Evolutionary conservation across 1,140 invertebrate species (phyloP).

Genomic region (Nymphalis io): DNA sequence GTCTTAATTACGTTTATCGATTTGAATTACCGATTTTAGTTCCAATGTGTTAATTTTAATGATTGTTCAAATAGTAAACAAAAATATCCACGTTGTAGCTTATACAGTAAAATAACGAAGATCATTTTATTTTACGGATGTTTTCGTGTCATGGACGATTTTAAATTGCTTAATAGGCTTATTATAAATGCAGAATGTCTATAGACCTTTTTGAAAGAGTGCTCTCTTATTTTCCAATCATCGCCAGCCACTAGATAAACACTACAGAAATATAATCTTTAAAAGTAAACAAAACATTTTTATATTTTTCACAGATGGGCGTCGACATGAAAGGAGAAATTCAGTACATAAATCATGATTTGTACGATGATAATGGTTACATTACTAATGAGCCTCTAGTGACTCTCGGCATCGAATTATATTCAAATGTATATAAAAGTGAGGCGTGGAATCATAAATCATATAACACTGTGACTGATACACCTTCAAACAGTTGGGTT

Average conservation of each 20-base stretch:
- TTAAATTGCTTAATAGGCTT: too few relatives aligned
- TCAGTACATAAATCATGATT: slow-evolving; percentile 81
- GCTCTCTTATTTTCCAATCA: too few relatives aligned
- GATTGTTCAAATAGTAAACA: too few relatives aligned
- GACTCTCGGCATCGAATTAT: slow-evolving; percentile 26
- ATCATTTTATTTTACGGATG: too few relatives aligned
- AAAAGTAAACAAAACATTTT: neutral
- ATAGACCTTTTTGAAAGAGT: too few relatives aligned
- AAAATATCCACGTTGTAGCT: too few relatives aligned
- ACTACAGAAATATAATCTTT: neutral
- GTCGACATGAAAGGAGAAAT: slow-evolving; percentile 84
- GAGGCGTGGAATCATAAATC: slow-evolving; percentile 46
- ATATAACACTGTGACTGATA: slow-evolving; percentile 61
- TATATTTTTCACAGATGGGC: slow-evolving; percentile 68
- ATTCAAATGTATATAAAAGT: slow-evolving; percentile 81
- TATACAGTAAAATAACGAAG: too few relatives aligned
- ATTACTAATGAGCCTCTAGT: slow-evolving; percentile 80
- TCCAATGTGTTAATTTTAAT: too few relatives aligned
- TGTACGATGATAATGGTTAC: slow-evolving; percentile 84
- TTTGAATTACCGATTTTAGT: too few relatives aligned
- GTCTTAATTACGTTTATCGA: too few relatives aligned
- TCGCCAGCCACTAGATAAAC: neutral
- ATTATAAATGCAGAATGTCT: too few relatives aligned
- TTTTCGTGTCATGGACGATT: too few relatives aligned
- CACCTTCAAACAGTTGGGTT: slow-evolving; percentile 73